These are phyloP conservation scores for Sipha maydis DNA, from an alignment of 2,888 invertebrate species.

Conservation along the genomic window DNA sequence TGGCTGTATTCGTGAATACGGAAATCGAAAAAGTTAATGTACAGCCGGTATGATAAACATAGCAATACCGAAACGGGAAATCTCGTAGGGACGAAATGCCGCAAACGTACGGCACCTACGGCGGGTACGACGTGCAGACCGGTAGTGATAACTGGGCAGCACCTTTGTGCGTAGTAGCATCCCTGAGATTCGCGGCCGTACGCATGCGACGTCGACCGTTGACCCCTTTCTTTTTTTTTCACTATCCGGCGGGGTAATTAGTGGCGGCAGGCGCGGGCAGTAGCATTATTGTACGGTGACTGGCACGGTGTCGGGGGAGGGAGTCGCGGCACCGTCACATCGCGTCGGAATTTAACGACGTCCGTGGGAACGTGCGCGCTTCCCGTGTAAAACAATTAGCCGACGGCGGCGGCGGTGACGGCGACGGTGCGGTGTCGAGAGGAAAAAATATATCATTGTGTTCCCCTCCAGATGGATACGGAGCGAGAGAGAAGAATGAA, in stretches of 20 bases:
- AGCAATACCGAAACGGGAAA: too few relatives aligned
- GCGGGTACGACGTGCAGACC: too few relatives aligned
- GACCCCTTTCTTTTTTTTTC: neutral
- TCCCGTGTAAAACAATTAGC: slow-evolving; percentile 62
- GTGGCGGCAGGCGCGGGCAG: neutral
- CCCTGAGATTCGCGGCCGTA: neutral
- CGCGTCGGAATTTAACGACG: slow-evolving; percentile 61
- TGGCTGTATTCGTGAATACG: too few relatives aligned
- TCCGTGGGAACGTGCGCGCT: slow-evolving; percentile 62
- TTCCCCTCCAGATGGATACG: neutral
- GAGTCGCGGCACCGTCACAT: slow-evolving; percentile 34
- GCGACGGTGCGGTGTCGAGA: slow-evolving; percentile 29
- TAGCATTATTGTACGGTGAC: neutral
- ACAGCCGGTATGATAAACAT: too few relatives aligned
- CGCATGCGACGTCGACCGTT: neutral
- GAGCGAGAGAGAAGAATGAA: neutral
- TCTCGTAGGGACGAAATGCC: too few relatives aligned
- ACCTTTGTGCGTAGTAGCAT: neutral
- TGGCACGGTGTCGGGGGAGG: neutral
- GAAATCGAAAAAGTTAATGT: too few relatives aligned
- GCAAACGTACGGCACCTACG: too few relatives aligned
- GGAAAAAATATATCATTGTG: slow-evolving; percentile 28
- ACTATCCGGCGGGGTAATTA: slow-evolving; percentile 24
- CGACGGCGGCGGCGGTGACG: slow-evolving; percentile 45
- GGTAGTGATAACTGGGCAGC: too few relatives aligned